These are phyloP conservation scores for Melanostigma gelatinosum DNA, from an alignment of 2,113 vertebrate genomes.

Conservation along the genomic window DNA sequence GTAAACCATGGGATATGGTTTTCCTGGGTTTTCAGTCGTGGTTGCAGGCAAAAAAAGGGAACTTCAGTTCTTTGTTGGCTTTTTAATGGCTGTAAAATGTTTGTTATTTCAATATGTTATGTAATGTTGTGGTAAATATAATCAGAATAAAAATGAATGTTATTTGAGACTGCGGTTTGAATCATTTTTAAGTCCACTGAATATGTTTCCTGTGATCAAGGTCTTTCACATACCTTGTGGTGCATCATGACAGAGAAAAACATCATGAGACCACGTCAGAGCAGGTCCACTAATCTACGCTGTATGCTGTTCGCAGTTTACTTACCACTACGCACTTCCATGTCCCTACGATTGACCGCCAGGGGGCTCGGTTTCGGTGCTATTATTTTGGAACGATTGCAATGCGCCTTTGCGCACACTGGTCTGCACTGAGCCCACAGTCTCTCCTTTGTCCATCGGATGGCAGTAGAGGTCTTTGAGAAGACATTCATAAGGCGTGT, in stretches of 20 bases:
- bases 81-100: no score
- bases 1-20: no score
- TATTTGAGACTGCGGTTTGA: not conserved
- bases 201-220: not conserved
- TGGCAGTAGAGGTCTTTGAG: conserved; percentile 47
- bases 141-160: not conserved
- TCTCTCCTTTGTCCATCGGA: conserved; percentile 6
- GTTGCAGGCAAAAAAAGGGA: no score
- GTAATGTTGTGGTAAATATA: not conserved
- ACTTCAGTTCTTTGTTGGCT: no score
- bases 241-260: conserved; percentile 57
- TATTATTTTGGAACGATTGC: not conserved
- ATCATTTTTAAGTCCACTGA: not conserved
- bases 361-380: not conserved
- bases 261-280: conserved; percentile 48
- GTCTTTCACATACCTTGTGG: conserved; percentile 23
- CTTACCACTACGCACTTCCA: not conserved
- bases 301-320: no score
- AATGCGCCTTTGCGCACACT: not conserved
- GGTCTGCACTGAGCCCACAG: not conserved
- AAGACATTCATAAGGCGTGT: no score
- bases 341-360: not conserved
- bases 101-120: no score
- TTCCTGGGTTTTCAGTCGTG: no score
- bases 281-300: not conserved